Conservation (phyloP, 2,797 vertebrate genomes). For the Enteromius trimaculatus region DNA sequence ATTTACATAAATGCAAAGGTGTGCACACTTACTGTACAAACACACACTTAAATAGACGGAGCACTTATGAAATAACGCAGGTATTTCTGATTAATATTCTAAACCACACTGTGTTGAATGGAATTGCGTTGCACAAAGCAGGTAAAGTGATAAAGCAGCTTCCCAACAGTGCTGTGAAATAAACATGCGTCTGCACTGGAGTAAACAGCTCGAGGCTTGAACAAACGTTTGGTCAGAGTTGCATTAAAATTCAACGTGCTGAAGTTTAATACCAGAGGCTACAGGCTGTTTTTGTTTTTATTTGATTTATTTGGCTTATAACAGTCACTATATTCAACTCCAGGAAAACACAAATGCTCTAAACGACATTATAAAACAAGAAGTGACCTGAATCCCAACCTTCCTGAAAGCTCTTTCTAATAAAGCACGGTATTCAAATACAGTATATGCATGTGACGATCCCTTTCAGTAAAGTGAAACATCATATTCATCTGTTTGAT, state of each 20-base stretch:
- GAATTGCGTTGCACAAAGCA: background rate
- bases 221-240: constrained; percentile 6
- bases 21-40: background rate
- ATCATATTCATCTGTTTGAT: background rate
- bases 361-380: constrained; percentile 3
- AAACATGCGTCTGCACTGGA: constrained; percentile 2
- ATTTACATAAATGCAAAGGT: background rate
- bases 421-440: background rate
- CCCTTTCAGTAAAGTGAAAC: background rate
- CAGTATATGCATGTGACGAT: background rate
- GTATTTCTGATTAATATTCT: background rate
- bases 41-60: background rate
- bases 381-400: background rate
- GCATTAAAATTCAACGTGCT: constrained; percentile 31
- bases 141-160: constrained; percentile 25
- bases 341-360: background rate
- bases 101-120: background rate
- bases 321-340: background rate
- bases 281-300: background rate
- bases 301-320: constrained; percentile 1
- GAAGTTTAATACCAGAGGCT: constrained; percentile 8
- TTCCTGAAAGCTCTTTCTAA: background rate
- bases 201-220: constrained; percentile 28
- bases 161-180: constrained; percentile 12
- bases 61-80: background rate